phyloP scores from a whole-genome alignment of 2,888 invertebrate genomes.

The Drosophila barbarae region DNA sequence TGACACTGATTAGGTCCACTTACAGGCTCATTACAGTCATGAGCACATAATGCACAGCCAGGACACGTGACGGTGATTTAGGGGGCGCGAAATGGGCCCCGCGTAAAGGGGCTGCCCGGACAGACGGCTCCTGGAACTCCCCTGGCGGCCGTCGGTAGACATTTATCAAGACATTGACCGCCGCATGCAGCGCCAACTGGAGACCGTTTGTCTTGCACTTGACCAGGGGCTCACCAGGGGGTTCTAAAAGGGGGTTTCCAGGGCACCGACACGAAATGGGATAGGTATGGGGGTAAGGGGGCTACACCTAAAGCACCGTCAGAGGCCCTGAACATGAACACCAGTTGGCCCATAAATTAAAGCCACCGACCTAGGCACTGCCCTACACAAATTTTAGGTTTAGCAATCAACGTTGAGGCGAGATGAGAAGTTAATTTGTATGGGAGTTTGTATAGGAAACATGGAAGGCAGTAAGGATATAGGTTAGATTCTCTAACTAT shows the following conservation, averaged over 20 bases:
- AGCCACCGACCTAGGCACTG: slow-evolving; percentile 23
- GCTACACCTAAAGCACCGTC: slow-evolving; percentile 5
- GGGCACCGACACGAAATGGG: background rate
- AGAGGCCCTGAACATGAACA: slow-evolving; percentile 34
- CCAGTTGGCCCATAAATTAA: slow-evolving; percentile 42
- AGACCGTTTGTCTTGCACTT: slow-evolving; percentile 70
- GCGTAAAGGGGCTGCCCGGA: background rate
- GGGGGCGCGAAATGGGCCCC: slow-evolving; percentile 22
- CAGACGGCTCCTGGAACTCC: slow-evolving; percentile 2
- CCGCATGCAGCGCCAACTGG: slow-evolving; percentile 64
- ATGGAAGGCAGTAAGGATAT: background rate
- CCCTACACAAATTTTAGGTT: slow-evolving; percentile 32
- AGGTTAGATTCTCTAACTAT: background rate
- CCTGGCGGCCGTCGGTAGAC: slow-evolving; percentile 35
- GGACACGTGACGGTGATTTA: slow-evolving; percentile 44
- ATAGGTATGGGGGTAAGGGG: background rate
- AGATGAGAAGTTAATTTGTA: slow-evolving; percentile 10
- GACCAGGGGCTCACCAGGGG: slow-evolving; percentile 46
- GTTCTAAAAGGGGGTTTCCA: background rate
- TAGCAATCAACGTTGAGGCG: background rate
- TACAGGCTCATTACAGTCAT: slow-evolving; percentile 71
- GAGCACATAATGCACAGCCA: slow-evolving; percentile 55
- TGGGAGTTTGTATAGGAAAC: background rate
- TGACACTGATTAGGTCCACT: slow-evolving; percentile 73
- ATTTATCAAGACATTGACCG: slow-evolving; percentile 71